phyloP scores from a whole-genome alignment of 92 coral and sea anemone species.

The Parazoanthus darwini region DNA sequence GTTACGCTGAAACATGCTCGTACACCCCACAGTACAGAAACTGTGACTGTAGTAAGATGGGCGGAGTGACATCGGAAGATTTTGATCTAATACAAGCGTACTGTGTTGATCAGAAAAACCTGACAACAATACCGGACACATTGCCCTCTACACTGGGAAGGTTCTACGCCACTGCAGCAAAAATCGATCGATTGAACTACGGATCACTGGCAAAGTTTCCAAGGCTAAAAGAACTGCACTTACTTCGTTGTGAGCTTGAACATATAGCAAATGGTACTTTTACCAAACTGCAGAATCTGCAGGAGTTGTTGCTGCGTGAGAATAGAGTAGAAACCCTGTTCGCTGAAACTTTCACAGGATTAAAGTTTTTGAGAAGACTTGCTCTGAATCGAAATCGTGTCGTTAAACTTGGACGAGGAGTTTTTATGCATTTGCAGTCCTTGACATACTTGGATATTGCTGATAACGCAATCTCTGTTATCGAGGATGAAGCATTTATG shows the following conservation, averaged over 20 bases:
- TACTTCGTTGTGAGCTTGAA: constrained; percentile 51
- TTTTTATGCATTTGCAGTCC: constrained; percentile 40
- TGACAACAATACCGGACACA: constrained; percentile 40
- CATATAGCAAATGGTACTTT: constrained; percentile 60
- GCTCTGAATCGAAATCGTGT: constrained; percentile 56
- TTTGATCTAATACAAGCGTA: constrained; percentile 13
- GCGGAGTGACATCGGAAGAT: constrained; percentile 18
- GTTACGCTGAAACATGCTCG: constrained; percentile 5
- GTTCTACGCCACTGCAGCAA: constrained; percentile 21
- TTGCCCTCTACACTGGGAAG: constrained; percentile 42
- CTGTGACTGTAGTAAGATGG: constrained; percentile 29
- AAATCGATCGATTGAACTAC: constrained; percentile 16
- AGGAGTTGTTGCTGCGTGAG: constrained; percentile 42
- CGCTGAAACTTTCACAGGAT: constrained; percentile 57
- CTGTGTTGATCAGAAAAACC: constrained; percentile 2
- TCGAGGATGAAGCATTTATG: constrained; percentile 70
- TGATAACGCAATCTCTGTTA: constrained; percentile 44
- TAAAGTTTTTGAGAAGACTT: constrained; percentile 47
- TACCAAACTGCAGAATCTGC: constrained; percentile 40
- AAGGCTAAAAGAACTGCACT: constrained; percentile 47
- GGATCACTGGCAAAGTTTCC: constrained; percentile 52
- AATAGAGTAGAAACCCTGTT: constrained; percentile 50
- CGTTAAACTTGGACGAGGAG: constrained; percentile 44
- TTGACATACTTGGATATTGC: constrained; percentile 51
- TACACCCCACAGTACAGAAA: constrained; percentile 14